Conservation (phyloP, 2,797 vertebrate species). For the Orestias chungarensis region DNA sequence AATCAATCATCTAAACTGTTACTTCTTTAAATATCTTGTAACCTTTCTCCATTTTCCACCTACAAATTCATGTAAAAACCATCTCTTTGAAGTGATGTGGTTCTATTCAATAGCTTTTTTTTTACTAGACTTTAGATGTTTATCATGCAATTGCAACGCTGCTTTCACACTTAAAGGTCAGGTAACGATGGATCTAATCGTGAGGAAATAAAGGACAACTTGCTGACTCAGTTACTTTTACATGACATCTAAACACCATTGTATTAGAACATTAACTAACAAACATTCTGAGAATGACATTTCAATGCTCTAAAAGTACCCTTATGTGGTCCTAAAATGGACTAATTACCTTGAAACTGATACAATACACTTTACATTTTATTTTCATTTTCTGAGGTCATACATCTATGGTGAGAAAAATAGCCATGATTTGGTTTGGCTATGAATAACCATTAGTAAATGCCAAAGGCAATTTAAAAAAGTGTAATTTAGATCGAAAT, state of each 20-base stretch:
- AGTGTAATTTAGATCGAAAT: background rate
- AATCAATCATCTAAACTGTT: constrained; percentile 20
- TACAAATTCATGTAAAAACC: constrained; percentile 35
- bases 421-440: too few species aligned
- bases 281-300: background rate
- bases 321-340: background rate
- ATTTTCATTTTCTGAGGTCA: too few species aligned
- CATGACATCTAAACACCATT: background rate
- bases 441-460: too few species aligned
- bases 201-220: background rate
- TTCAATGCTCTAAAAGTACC: background rate
- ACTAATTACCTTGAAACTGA: background rate
- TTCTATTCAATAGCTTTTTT: constrained; percentile 1
- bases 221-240: too few species aligned
- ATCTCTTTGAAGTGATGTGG: constrained; percentile 24
- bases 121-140: background rate
- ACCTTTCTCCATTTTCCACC: constrained; percentile 12
- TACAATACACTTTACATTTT: too few species aligned
- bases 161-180: background rate
- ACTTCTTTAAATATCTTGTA: background rate
- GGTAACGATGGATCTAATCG: background rate
- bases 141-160: background rate
- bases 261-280: background rate
- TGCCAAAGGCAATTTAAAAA: too few species aligned
- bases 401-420: too few species aligned